Evolutionary conservation across 2,113 vertebrate species (phyloP), one percentile per base, ranked within the genome.

Genomic region (Melanerpes formicivorus): DNA sequence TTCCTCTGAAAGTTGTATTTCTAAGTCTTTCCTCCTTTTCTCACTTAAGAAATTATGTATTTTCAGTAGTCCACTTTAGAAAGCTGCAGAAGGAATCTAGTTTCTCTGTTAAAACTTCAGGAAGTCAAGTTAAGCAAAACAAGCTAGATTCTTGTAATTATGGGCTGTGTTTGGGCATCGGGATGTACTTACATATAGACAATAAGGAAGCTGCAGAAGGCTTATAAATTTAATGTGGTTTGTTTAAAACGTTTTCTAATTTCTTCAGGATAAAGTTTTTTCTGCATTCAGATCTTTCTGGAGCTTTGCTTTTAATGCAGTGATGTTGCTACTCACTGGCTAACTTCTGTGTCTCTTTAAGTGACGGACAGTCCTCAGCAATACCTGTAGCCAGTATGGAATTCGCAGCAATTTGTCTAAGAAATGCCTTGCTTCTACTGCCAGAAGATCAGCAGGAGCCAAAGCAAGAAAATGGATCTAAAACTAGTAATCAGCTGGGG

Each of bases 371-470:
- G 93, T 99, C 99, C 22, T 99, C 99, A 44, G 99, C 99, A 80
- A 99, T 99, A 90, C 99, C 99, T 58, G 99, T 99, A 88, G 99
- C 99, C 90, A 99, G 99, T 83, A 99, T 99, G 99, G 99, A 99
- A 97, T 99, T 99, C 97, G 99, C 99, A 75, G 99, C 99, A 0
- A 99, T 99, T 95, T 99, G 99, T 91, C 97, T 99, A 94, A 98
- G 99, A 96, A 99, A 99, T 48, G 99, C 98, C 56, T 97, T 99
- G 94, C 96, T 99, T 79, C 97, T 99, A 23, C 97, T 99, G 58
- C 98, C 98, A 7, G 99, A 99, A 81, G 99, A 99, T 87, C 98
- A 98, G 76, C 98, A 97, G 82, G 99, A 99, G 26, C 72, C 91
- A 69, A 99, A 99, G 96, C 97, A 98, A 29, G 99, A 99, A 92